A percentile compares a stretch with the other conserved stretches of the same genome.
Conservation (phyloP, 1,140 invertebrate genomes). For the Drosophila ficusphila region DNA sequence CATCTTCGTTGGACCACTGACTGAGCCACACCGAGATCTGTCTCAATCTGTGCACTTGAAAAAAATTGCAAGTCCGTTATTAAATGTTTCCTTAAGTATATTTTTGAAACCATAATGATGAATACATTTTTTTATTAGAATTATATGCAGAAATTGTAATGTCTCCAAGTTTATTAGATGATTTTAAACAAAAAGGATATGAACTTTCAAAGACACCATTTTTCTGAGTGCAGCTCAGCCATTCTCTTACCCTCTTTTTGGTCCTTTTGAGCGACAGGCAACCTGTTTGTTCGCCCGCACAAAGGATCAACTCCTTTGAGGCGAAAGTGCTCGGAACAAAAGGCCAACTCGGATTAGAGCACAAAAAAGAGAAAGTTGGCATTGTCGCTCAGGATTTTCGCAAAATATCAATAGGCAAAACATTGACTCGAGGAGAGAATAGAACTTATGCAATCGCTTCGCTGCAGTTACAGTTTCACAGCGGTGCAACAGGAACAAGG, state of each 20-base stretch:
- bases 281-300: conserved; percentile 42
- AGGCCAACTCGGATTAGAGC: conserved; percentile 57
- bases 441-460: conserved; percentile 61
- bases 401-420: conserved; percentile 69
- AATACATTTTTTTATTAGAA: too few species aligned
- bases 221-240: not conserved
- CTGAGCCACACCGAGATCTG: conserved; percentile 37
- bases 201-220: not conserved
- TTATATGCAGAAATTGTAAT: too few species aligned
- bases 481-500: conserved; percentile 26
- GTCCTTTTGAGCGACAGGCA: conserved; percentile 25
- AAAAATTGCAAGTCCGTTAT: too few species aligned
- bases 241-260: not conserved
- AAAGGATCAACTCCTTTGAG: conserved; percentile 47
- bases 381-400: conserved; percentile 47
- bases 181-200: too few species aligned
- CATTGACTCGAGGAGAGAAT: conserved; percentile 36
- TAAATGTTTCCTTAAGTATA: too few species aligned
- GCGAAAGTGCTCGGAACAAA: conserved; percentile 45
- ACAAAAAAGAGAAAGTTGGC: conserved; percentile 74
- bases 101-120: too few species aligned
- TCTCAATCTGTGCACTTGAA: conserved; percentile 21
- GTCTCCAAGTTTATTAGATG: too few species aligned
- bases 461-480: conserved; percentile 62
- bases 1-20: conserved; percentile 66